phyloP scores from a whole-genome alignment of 2,888 invertebrate genomes.

The Zhuqinia jingwanae region DNA sequence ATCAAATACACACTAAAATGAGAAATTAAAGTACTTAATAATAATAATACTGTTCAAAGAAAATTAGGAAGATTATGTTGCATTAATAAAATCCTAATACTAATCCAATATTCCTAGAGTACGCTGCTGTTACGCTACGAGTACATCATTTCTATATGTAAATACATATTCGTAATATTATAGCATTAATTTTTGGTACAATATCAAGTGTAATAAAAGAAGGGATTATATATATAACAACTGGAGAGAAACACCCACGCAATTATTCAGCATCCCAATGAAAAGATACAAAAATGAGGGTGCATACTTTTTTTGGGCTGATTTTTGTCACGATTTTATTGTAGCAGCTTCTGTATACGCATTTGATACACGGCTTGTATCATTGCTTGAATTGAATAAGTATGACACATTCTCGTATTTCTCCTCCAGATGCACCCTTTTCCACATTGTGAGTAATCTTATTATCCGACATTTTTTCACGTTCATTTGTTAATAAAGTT shows the following conservation, averaged over 20 bases:
- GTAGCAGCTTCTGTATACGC: background rate
- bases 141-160: background rate
- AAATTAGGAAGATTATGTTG: too few species aligned
- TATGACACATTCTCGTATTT: conserved; percentile 47
- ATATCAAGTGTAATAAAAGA: background rate
- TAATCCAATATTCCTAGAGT: too few species aligned
- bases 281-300: background rate
- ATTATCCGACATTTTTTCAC: conserved; percentile 65
- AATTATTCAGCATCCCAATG: conserved; percentile 36
- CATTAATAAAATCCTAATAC: too few species aligned
- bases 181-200: background rate
- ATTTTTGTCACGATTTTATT: background rate
- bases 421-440: conserved; percentile 46
- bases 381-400: conserved; percentile 23
- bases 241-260: conserved; percentile 54
- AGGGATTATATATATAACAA: too few species aligned
- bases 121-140: background rate
- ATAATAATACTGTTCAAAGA: too few species aligned
- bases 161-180: background rate
- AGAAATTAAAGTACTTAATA: too few species aligned
- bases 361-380: background rate
- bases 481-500: conserved; percentile 55
- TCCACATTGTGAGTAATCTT: conserved; percentile 58
- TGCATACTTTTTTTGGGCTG: too few species aligned
- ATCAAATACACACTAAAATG: too few species aligned